Evolutionary conservation across 1,140 invertebrate species (phyloP), one percentile per base, ranked within the genome.

Genomic region (Formica exsecta): DNA sequence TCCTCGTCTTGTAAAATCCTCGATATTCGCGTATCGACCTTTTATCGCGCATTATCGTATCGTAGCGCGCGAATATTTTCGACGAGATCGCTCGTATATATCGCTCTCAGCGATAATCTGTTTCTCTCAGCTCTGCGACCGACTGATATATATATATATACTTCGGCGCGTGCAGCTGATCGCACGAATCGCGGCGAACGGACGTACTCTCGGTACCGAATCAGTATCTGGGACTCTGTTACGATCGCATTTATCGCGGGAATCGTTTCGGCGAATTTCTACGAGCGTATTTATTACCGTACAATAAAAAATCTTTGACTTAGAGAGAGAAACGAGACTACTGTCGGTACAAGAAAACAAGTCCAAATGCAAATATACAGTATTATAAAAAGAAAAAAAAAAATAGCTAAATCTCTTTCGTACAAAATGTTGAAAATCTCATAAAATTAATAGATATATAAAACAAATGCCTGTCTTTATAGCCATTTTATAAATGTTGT

Each of bases 401-500:
- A 1, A 61, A 83, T 61, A 83, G 54, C 22, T 61, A 57, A 74
- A 66, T 44, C 25, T 74, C 25, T 74, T 59, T 54, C 51, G 25
- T 71, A n/a, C 79, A 32, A 51, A 51, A 59, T 59, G 79, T 73
- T 73, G 79, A 83, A 51, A 51, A 70, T 61, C 51, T 83, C 68
- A 61, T 73, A 83, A 83, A 61, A 73, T 68, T 59, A 84, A 77
- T 38, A 57, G 57, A 62, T 62, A 61, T 61, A 61, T 51, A 81
- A 62, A 41, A 57, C 48, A 66, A 51, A 48, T 51, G 29, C 51
- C 41, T 51, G 38, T 41, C 41, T 51, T 65, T 44, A 57, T 71
- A 76, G 57, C 22, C 70, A 68, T 64, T 71, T 61, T 62, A 68
- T 61, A 64, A 85, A 91, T 88, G 86, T 83, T 73, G 54, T 87